Evolutionary conservation across 2,888 invertebrate species (phyloP), one percentile per base, ranked within the genome.

Genomic region (Phyllotreta cruciferae): DNA sequence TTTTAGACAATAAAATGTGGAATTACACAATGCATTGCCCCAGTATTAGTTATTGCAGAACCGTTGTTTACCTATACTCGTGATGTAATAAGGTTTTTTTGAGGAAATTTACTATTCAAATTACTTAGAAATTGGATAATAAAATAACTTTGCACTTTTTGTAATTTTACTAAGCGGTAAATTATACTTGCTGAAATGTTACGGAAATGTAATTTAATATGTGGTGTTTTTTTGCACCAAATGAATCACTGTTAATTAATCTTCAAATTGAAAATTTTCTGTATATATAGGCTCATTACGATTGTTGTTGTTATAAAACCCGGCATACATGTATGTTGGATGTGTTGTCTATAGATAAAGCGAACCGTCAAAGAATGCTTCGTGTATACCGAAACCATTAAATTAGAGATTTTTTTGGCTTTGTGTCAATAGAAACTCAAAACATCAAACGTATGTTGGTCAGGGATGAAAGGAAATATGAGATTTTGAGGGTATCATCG

Each of bases 381-480:
- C 2, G n/a, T n/a, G 41, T 41, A 41, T 41, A 9, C 10, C 41
- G 11, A 36, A 37, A 41, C 42, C 55, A 56, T 56, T 56, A 56
- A 56, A 56, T 56, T 56, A 56, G 56, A 44, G 55, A 56, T 34
- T 24, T 56, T 56, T 56, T 45, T 56, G 45, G 44, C 45, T 56
- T 56, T 56, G 7, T 24, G 45, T 56, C 35, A 39, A 7, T 14
- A 44, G 45, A 56, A 56, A 44, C 42, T 24, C 50, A 9, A 8
- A 55, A 55, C 56, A 56, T 56, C 56, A 56, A 56, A 56, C 35
- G 56, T 13, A 11, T 24, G 37, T 13, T 56, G 56, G 56, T 44
- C 56, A 56, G 45, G 42, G 56, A 56, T 56, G 56, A 56, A 56
- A 56, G 45, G 56, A 56, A 56, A 56, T 44, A 56, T 36, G 56